Evolutionary conservation across 1,140 invertebrate genomes (phyloP), one percentile per base, ranked within the genome.

Genomic region (Temnothorax longispinosus): DNA sequence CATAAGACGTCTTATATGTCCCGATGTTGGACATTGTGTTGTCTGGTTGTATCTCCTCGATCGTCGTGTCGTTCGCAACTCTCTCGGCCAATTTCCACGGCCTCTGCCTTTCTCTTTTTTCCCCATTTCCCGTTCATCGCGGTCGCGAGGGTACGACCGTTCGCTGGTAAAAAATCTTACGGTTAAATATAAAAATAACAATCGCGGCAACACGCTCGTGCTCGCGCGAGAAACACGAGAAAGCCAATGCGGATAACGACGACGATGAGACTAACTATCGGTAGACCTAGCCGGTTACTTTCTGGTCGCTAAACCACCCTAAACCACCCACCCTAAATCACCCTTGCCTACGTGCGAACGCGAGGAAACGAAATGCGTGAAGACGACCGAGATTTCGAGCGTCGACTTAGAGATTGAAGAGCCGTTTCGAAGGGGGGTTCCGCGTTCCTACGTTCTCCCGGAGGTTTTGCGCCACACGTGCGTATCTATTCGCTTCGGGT

Each of bases 121-220:
- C 32, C 15, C n/a, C 15, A 21, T 32, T 77, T 60, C 8, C 38
- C 35, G 35, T 60, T 50, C 56, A 11, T 64, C 38, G 41, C 18
- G 7, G 15, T 64, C 38, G 69, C 15, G 7, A 54, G 21, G 60
- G 27, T 77, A 44, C 41, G 13, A 47, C 27, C 54, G 38, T 76
- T 60, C 13, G 58, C 41, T 65, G 18, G 27, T 13, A 52, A 78
- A 50, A 78, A 65, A 50, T 50, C 58, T 32, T 76, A 76, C 15
- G 41, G 15, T 77, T 78, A 65, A 65, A 65, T 78, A 65, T 78
- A 78, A 78, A 78, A 65, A 76, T 76, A 76, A 76, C 54, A 58
- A 54, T 58, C 54, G 74, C 54, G 54, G 18, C 35, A 65, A 78
- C 60, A 52, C 58, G 44, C 58, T 50, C 60, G 38, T 44, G 18